Conservation (phyloP, 2,113 vertebrate genomes). For the Stomatorhinus ivindoensis region DNA sequence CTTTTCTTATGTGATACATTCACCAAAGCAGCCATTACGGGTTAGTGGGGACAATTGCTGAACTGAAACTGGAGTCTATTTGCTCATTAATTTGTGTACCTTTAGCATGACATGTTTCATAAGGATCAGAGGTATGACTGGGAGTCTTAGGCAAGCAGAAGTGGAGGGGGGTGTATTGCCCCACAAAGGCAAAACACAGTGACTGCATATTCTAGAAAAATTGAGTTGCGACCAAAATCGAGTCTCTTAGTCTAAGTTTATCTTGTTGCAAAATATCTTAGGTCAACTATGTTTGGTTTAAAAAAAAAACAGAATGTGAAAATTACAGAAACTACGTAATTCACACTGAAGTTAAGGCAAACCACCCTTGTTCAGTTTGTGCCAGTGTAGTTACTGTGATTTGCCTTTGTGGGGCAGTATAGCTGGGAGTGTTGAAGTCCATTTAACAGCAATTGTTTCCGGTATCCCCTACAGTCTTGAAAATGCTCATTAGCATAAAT, state of each 20-base stretch:
- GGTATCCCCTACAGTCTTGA: not conserved
- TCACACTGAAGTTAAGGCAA: not conserved
- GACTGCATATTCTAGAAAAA: not conserved
- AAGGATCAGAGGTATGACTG: not conserved
- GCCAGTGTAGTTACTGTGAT: not conserved
- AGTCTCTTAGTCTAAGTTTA: not conserved
- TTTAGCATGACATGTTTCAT: not conserved
- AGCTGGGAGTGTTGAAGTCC: not conserved
- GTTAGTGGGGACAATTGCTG: not conserved
- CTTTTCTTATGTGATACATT: not conserved
- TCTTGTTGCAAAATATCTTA: not conserved
- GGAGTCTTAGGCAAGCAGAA: not conserved
- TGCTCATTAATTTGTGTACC: not conserved
- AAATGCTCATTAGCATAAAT: constrained; percentile 7
- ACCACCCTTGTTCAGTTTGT: not conserved
- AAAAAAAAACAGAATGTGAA: not conserved
- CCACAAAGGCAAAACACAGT: not conserved
- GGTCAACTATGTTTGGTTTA: not conserved
- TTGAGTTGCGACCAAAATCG: not conserved
- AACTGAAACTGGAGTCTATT: not conserved
- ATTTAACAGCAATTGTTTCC: not conserved
- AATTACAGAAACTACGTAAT: not conserved
- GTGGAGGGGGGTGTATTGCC: not conserved
- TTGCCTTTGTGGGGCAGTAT: not conserved
- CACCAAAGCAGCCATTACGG: not conserved